Conservation (phyloP, 1,140 invertebrate species). For the Popillia japonica region DNA sequence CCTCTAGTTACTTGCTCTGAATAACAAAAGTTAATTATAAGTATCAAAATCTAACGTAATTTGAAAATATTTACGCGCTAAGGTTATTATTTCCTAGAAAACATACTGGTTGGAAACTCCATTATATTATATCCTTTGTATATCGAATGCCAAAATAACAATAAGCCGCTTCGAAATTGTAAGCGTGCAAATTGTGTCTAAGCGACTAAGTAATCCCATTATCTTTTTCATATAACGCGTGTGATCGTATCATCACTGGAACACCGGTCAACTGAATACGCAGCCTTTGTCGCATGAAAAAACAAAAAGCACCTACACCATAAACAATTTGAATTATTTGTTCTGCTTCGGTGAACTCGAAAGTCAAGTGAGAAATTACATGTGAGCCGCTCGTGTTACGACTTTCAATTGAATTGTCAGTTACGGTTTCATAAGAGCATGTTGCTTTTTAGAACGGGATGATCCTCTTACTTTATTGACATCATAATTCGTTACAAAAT, state of each 20-base stretch:
- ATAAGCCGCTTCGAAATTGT: neutral
- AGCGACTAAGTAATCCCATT: neutral
- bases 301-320: slow-evolving; percentile 22
- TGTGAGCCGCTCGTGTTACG: neutral
- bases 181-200: slow-evolving; percentile 12
- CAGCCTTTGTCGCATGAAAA: neutral
- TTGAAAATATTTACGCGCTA: too few species aligned
- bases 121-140: too few species aligned
- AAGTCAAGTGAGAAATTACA: slow-evolving; percentile 24
- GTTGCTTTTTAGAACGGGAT: neutral
- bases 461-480: neutral
- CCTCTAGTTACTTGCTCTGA: too few species aligned
- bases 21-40: too few species aligned
- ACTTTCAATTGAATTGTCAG: slow-evolving; percentile 21
- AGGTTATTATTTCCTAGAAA: too few species aligned
- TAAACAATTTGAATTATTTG: slow-evolving; percentile 33
- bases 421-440: neutral
- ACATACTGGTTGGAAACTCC: too few species aligned
- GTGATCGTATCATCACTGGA: slow-evolving; percentile 9
- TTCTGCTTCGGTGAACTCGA: slow-evolving; percentile 16
- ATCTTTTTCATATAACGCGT: neutral
- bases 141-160: too few species aligned
- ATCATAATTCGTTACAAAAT: too few species aligned
- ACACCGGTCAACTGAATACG: neutral
- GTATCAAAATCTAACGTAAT: too few species aligned